Evolutionary conservation across 1,140 invertebrate genomes (phyloP).

Genomic region (Eriocheir sinensis): DNA sequence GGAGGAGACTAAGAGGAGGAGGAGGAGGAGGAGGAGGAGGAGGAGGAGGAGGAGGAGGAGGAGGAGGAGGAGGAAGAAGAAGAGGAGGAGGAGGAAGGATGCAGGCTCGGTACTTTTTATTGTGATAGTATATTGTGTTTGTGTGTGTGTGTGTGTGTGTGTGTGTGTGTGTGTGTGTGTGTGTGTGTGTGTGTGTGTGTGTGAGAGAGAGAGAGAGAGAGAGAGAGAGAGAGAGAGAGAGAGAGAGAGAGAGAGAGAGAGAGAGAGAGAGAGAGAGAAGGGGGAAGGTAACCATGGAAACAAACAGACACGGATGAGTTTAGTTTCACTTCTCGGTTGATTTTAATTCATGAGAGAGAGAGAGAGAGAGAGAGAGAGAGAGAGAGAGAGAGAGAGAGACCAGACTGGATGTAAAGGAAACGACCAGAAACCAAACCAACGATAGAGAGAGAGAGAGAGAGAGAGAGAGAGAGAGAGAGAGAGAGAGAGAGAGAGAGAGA

Average conservation of each 20-base stretch:
- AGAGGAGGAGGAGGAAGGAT: background rate
- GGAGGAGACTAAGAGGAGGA: background rate
- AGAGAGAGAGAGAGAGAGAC: background rate
- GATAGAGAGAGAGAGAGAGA: background rate
- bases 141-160: background rate
- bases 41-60: too few relatives aligned
- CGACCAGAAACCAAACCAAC: background rate
- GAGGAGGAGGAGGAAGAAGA: too few relatives aligned
- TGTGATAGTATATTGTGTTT: background rate
- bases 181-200: background rate
- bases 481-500: slow-evolving; percentile 46
- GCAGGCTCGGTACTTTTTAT: background rate
- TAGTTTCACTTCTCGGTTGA: too few relatives aligned
- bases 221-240: background rate
- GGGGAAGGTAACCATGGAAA: too few relatives aligned
- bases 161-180: background rate
- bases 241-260: background rate
- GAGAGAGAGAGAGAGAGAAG: too few relatives aligned
- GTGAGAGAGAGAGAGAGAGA: background rate
- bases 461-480: slow-evolving; percentile 1
- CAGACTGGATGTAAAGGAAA: background rate
- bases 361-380: background rate
- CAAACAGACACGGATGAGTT: too few relatives aligned
- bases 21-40: too few relatives aligned
- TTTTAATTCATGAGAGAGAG: background rate